Evolutionary conservation across 1,140 invertebrate genomes (phyloP).

Genomic region (Camponotus floridanus): DNA sequence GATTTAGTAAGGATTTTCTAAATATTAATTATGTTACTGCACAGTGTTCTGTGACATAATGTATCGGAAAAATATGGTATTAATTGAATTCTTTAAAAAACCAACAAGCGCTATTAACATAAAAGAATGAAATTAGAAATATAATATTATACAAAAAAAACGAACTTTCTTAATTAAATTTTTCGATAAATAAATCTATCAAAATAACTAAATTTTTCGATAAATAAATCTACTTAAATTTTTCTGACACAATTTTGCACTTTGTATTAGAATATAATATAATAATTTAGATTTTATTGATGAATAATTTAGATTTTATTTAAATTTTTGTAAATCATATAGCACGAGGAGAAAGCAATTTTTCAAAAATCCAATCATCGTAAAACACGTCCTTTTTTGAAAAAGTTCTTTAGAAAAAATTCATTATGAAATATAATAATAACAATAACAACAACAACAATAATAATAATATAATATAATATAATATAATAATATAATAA

Average conservation of each 20-base stretch:
- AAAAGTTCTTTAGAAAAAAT: constrained; percentile 39
- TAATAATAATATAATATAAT: too few species aligned
- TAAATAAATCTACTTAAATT: too few species aligned
- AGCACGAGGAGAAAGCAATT: constrained; percentile 32
- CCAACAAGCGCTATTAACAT: not conserved
- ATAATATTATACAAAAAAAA: not conserved
- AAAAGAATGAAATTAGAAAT: constrained; percentile 6
- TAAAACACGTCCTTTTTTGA: constrained; percentile 52
- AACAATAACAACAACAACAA: constrained; percentile 2
- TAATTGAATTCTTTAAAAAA: not conserved
- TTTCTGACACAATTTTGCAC: constrained; percentile 1
- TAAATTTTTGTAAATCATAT: not conserved
- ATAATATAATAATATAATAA: not conserved
- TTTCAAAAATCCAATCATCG: constrained; percentile 61
- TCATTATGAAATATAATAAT: constrained; percentile 47
- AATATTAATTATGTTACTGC: constrained; percentile 15
- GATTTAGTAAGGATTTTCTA: not conserved
- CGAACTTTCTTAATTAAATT: not conserved
- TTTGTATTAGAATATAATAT: constrained; percentile 18
- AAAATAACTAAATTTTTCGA: not conserved
- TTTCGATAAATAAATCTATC: not conserved
- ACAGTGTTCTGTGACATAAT: not conserved
- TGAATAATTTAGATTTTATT: not conserved
- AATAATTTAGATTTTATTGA: constrained; percentile 18
- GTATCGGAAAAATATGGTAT: constrained; percentile 8